phyloP scores from a whole-genome alignment of 2,113 vertebrate genomes.

The Polyodon spathula region DNA sequence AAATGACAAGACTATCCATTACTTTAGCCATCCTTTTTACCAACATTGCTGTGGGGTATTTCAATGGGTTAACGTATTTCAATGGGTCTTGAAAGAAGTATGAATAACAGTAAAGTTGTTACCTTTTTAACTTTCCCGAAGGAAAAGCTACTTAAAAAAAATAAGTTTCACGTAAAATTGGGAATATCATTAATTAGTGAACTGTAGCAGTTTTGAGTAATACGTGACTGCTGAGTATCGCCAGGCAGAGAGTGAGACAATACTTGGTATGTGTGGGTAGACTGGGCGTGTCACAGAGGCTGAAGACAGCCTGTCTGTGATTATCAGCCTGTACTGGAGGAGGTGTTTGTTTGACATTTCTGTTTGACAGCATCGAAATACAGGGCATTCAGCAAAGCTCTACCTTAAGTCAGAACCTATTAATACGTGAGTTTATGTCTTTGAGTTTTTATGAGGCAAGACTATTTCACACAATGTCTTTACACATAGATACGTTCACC shows the following conservation, averaged over 20 bases:
- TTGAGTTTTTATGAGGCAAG: slow-evolving; percentile 39
- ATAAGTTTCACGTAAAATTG: too few relatives aligned
- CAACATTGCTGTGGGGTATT: too few relatives aligned
- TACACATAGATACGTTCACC: slow-evolving; percentile 44
- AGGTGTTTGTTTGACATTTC: slow-evolving; percentile 76
- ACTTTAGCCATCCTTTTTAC: too few relatives aligned
- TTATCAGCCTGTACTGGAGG: slow-evolving; percentile 70
- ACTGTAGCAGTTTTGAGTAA: too few relatives aligned
- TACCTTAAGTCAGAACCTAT: slow-evolving; percentile 61
- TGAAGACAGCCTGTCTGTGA: slow-evolving; percentile 69
- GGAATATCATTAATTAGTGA: too few relatives aligned
- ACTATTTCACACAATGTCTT: slow-evolving; percentile 35
- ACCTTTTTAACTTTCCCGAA: too few relatives aligned
- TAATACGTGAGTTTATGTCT: slow-evolving; percentile 60
- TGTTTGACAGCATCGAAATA: slow-evolving; percentile 67
- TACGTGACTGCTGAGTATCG: slow-evolving; percentile 19
- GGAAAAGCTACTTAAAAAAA: too few relatives aligned
- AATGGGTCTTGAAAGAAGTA: too few relatives aligned
- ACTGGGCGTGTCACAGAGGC: slow-evolving; percentile 51
- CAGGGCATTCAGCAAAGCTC: slow-evolving; percentile 49
- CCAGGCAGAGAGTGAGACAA: slow-evolving; percentile 31
- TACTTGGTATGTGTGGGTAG: slow-evolving; percentile 6
- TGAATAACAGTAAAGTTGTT: too few relatives aligned
- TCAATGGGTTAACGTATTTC: too few relatives aligned
- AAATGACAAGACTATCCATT: too few relatives aligned